Percentiles rank a stretch among this genome's conserved stretches.
phyloP scores from a whole-genome alignment of 2,888 invertebrate species.

The Eilema griseolum region DNA sequence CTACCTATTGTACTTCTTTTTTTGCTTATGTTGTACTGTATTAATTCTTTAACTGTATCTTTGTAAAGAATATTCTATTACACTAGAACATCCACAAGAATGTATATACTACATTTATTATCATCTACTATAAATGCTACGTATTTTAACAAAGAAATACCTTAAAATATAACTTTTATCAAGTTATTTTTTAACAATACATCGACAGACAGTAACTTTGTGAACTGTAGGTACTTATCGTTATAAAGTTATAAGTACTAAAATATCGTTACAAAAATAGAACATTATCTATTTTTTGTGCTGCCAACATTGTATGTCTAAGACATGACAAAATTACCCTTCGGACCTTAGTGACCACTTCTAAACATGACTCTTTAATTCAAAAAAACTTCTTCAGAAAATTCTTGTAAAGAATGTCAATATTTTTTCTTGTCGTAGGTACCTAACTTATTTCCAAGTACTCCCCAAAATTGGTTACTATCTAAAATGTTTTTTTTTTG shows the following conservation, averaged over 20 bases:
- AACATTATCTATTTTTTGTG: background rate
- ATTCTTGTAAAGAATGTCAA: no score
- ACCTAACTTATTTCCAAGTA: background rate
- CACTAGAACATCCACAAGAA: constrained; percentile 15
- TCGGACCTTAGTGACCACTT: background rate
- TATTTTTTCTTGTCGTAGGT: no score
- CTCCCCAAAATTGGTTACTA: background rate
- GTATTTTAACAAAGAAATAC: background rate
- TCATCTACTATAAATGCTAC: background rate
- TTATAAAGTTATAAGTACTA: background rate
- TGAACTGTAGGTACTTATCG: background rate
- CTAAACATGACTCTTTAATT: background rate
- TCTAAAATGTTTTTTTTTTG: background rate
- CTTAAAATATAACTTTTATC: constrained; percentile 3
- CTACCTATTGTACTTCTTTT: background rate
- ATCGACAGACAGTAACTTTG: background rate
- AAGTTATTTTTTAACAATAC: background rate
- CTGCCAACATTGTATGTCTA: background rate
- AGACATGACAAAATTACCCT: background rate
- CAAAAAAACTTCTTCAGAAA: no score
- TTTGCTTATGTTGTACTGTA: constrained; percentile 12
- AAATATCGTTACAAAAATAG: constrained; percentile 4
- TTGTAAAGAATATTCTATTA: constrained; percentile 6
- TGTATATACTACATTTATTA: constrained; percentile 3
- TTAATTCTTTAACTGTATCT: background rate